Conservation (phyloP, 30 jellyfish, hydroid and myxozoan species). For the Turritopsis rubra region DNA sequence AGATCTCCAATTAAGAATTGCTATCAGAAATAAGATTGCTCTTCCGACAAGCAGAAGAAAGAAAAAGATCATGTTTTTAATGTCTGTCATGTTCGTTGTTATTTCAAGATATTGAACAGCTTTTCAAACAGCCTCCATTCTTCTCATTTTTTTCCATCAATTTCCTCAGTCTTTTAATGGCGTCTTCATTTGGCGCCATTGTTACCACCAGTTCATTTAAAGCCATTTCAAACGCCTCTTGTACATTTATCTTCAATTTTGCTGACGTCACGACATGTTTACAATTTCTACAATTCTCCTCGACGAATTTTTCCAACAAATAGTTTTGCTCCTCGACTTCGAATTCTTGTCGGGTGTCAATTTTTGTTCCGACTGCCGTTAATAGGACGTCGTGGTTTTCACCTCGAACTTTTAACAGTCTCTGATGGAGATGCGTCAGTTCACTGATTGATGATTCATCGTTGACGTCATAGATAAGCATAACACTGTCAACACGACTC, state of each 20-base stretch:
- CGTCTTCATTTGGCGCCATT: constrained; percentile 36
- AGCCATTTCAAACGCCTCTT: constrained; percentile 29
- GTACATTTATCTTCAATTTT: constrained; percentile 26
- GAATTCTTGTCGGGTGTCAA: constrained; percentile 19
- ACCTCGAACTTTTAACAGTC: constrained; percentile 29
- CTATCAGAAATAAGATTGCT: no score
- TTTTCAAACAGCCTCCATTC: not conserved
- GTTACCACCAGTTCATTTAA: constrained; percentile 18
- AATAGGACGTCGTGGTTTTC: constrained; percentile 28
- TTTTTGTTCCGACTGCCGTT: constrained; percentile 31
- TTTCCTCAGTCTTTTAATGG: constrained; percentile 25
- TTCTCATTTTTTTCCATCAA: constrained; percentile 22
- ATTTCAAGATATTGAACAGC: not conserved
- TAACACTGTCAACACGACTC: constrained; percentile 20
- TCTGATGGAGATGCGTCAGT: constrained; percentile 6
- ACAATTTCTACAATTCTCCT: not conserved
- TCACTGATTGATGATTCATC: constrained; percentile 14
- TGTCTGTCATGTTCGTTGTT: not conserved
- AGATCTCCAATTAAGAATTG: no score
- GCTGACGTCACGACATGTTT: constrained; percentile 26
- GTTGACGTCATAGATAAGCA: constrained; percentile 24
- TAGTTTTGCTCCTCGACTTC: constrained; percentile 6
- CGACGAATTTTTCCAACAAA: not conserved
- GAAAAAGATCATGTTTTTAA: not conserved
- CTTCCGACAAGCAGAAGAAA: no score